These are phyloP conservation scores for Notolabrus celidotus DNA, from an alignment of 2,797 vertebrate genomes.

Conservation along the genomic window DNA sequence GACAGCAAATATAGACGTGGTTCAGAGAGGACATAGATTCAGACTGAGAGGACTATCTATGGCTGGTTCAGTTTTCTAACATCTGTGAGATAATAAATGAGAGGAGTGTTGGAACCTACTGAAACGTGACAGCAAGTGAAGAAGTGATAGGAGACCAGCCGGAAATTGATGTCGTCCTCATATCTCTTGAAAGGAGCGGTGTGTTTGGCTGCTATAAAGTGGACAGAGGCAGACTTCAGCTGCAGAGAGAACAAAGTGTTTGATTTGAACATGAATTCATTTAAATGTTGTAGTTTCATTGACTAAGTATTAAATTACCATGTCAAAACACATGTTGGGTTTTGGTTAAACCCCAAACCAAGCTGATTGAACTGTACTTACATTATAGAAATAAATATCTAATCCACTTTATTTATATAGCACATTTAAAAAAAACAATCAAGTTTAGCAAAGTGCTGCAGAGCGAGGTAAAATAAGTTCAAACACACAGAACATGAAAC, in stretches of 20 bases:
- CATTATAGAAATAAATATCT: too few species aligned
- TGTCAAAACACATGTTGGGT: neutral
- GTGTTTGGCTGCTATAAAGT: constrained; percentile 86
- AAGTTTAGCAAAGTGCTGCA: too few species aligned
- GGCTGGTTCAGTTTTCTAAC: neutral
- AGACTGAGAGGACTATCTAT: neutral
- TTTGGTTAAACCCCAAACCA: neutral
- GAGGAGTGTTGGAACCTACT: constrained; percentile 60
- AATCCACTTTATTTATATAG: too few species aligned
- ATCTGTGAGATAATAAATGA: constrained; percentile 1
- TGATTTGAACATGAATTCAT: neutral
- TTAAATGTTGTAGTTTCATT: neutral
- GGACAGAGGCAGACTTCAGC: constrained; percentile 81
- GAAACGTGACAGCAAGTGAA: constrained; percentile 80
- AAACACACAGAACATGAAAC: too few species aligned
- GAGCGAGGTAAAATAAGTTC: too few species aligned
- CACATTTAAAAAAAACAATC: too few species aligned
- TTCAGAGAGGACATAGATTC: neutral
- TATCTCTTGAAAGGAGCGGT: constrained; percentile 65
- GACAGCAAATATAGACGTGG: neutral
- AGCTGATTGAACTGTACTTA: too few species aligned
- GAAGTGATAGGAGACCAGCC: constrained; percentile 74
- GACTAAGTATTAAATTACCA: neutral
- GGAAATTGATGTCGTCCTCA: constrained; percentile 81
- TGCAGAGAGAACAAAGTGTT: constrained; percentile 42